Percentiles rank a stretch among this genome's conserved stretches.
Conservation (phyloP, 2,113 vertebrate species). For the Lasiurus cinereus region DNA sequence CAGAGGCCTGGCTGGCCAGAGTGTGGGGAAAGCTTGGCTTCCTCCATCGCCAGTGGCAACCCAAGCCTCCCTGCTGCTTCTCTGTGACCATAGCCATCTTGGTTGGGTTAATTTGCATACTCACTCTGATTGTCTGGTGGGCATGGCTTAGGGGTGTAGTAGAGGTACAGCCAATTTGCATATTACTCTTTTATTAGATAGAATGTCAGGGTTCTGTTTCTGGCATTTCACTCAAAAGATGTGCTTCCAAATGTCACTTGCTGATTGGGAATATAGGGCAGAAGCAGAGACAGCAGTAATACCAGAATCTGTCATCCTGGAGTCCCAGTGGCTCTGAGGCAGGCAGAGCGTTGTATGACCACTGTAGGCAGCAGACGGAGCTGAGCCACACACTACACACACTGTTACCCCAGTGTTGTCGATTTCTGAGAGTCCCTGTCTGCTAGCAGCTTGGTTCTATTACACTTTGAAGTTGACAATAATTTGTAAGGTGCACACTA, state of each 20-base stretch:
- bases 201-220: neutral
- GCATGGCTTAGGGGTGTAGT: no score
- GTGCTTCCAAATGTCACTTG: neutral
- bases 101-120: no score
- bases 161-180: no score
- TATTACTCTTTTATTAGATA: no score
- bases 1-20: no score
- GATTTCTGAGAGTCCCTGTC: neutral
- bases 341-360: neutral
- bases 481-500: neutral
- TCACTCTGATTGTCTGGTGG: no score
- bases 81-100: no score
- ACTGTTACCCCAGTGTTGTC: no score
- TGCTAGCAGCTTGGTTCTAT: neutral
- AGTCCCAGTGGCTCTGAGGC: neutral
- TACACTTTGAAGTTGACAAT: neutral
- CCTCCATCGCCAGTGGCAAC: no score
- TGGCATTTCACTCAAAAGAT: neutral
- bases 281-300: neutral
- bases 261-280: neutral
- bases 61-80: no score
- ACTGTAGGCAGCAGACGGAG: neutral
- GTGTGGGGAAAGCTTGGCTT: no score
- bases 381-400: neutral
- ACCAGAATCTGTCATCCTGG: neutral